Percentiles rank a stretch among this genome's conserved stretches.
Conservation (phyloP, 2,797 vertebrate genomes). For the Leptatherina wallacei region DNA sequence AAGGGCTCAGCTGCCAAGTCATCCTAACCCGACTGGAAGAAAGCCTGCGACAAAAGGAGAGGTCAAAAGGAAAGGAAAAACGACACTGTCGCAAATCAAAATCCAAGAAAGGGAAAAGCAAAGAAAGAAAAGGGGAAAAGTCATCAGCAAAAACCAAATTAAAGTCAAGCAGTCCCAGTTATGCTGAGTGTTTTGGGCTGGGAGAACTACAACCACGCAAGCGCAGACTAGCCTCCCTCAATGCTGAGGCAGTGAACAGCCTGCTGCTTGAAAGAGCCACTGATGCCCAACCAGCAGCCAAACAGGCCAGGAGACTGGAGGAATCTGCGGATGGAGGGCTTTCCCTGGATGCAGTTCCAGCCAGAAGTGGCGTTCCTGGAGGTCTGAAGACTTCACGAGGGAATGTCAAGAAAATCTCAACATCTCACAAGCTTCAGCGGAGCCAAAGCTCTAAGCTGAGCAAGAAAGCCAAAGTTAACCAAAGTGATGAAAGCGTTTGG, state of each 20-base stretch:
- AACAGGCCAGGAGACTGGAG: slow-evolving; percentile 74
- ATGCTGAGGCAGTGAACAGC: slow-evolving; percentile 95
- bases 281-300: slow-evolving; percentile 75
- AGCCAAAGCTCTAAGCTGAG: slow-evolving; percentile 73
- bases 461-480: slow-evolving; percentile 73
- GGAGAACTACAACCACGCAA: slow-evolving; percentile 88
- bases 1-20: slow-evolving; percentile 91
- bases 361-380: slow-evolving; percentile 56
- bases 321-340: slow-evolving; percentile 72
- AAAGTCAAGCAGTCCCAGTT: slow-evolving; percentile 45
- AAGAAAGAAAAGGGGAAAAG: slow-evolving; percentile 53
- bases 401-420: slow-evolving; percentile 45
- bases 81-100: slow-evolving; percentile 52
- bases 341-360: slow-evolving; percentile 27
- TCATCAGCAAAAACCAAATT: slow-evolving; percentile 66
- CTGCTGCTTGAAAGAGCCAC: slow-evolving; percentile 89
- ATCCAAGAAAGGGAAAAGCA: slow-evolving; percentile 59
- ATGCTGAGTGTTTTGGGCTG: slow-evolving; percentile 13
- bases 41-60: slow-evolving; percentile 50
- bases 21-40: slow-evolving; percentile 91
- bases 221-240: slow-evolving; percentile 93
- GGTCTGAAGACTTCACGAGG: slow-evolving; percentile 46
- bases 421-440: slow-evolving; percentile 54
- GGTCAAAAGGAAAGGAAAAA: slow-evolving; percentile 29
- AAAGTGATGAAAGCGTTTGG: slow-evolving; percentile 16